Base-by-base conservation (phyloP, 2,888 invertebrate genomes). In the Clostera curtula region DNA sequence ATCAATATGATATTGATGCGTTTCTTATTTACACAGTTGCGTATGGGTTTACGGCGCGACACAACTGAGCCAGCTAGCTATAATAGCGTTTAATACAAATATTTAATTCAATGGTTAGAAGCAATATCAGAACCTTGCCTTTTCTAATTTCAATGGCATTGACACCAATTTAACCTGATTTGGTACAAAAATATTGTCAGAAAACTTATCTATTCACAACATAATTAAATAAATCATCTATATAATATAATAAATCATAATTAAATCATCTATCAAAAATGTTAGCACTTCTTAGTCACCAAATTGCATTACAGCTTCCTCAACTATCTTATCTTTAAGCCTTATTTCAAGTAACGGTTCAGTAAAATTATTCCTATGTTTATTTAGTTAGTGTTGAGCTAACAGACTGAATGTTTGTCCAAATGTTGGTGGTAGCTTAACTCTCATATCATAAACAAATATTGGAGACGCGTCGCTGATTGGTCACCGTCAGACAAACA, bases 361-460 rank as follows among this genome's bases (percentile, higher is more conserved):
- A 18, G 5, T 22, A 22, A 14, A 1, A 34, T 31, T 28, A 39
- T 48, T 42, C 36, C 35, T 31, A 42, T 46, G 37, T 43, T 50
- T 49, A 31, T 40, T 45, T 25, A 31, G 29, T 41, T 43, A 43
- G 31, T 36, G 27, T 33, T 30, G 33, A 30, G 29, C 36, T 41
- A 41, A 43, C 31, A 40, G 18, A 19, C 21, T 10, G 6, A 2
- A 3, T 43, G 29, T 44, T 40, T 42, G 27, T 24, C 28, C 46
- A 34, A 31, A 28, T 41, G 34, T 34, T 40, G 36, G 25, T 36
- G 24, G 29, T 33, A 34, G 31, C 34, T 23, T 34, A 17, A 28
- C 16, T 22, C 24, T 25, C 38, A 43, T 56, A 54, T 56, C 51
- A 41, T 40, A 40, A 8, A 16, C 39, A 55, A 56, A 56, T 46